Percentiles rank a stretch among this genome's conserved stretches.
Evolutionary conservation across 2,797 vertebrate genomes (phyloP).

Genomic region (Mormyrops attenuatus): DNA sequence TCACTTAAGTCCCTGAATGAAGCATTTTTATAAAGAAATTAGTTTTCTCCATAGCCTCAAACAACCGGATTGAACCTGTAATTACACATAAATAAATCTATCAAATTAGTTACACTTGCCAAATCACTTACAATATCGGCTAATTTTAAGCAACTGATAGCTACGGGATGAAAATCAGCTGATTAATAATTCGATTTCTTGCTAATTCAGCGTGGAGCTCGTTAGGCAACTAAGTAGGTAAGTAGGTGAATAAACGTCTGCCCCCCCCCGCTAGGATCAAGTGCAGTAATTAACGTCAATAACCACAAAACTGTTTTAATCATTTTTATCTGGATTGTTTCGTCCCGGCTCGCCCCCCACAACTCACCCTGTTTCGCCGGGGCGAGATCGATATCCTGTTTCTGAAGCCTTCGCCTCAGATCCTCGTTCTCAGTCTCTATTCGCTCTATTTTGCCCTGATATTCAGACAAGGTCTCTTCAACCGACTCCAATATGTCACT

Average conservation of each 20-base stretch:
- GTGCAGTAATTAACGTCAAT: neutral
- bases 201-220: neutral
- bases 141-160: neutral
- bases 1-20: neutral
- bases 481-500: slow-evolving; percentile 64
- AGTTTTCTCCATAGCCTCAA: neutral
- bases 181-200: neutral
- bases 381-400: slow-evolving; percentile 23
- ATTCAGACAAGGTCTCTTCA: slow-evolving; percentile 60
- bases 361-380: neutral
- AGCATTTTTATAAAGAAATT: neutral
- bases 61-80: neutral
- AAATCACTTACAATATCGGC: neutral
- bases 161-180: neutral
- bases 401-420: slow-evolving; percentile 53
- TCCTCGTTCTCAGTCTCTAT: slow-evolving; percentile 60
- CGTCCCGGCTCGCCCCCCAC: neutral
- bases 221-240: neutral
- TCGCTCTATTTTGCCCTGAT: slow-evolving; percentile 56
- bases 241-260: neutral
- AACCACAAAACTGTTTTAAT: neutral
- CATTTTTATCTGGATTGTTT: neutral
- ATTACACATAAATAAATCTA: neutral
- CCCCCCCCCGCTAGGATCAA: neutral
- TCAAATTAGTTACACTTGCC: neutral